Evolutionary conservation across 1,140 invertebrate genomes (phyloP).

Genomic region (Bombyx mandarina): DNA sequence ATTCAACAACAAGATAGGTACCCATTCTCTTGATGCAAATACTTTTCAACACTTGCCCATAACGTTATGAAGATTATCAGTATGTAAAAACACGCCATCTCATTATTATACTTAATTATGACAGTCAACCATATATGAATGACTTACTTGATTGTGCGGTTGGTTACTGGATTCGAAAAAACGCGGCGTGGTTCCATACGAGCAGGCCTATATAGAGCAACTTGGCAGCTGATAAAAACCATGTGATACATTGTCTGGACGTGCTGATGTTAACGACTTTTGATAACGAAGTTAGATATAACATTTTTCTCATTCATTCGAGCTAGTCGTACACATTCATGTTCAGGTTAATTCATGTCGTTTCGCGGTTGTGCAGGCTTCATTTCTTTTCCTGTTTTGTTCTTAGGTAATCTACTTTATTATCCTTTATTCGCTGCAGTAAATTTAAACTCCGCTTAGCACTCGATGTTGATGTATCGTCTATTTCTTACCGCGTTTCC

Average conservation of each 20-base stretch:
- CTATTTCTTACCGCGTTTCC: no score
- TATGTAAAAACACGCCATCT: slow-evolving; percentile 48
- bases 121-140: slow-evolving; percentile 65
- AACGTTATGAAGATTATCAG: slow-evolving; percentile 56
- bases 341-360: slow-evolving; percentile 1
- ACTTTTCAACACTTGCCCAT: slow-evolving; percentile 38
- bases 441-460: no score
- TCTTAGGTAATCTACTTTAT: no score
- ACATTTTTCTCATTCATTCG: slow-evolving; percentile 16
- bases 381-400: no score
- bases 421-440: no score
- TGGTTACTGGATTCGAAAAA: slow-evolving; percentile 35
- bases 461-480: no score
- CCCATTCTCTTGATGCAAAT: neutral
- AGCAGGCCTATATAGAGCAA: slow-evolving; percentile 44
- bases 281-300: slow-evolving; percentile 23
- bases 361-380: neutral
- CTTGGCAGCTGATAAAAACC: slow-evolving; percentile 47
- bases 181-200: slow-evolving; percentile 33
- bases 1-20: no score
- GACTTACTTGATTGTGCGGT: slow-evolving; percentile 44
- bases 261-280: slow-evolving; percentile 25
- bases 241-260: slow-evolving; percentile 44
- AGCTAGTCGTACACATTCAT: neutral
- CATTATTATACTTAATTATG: slow-evolving; percentile 69